Base-by-base conservation (phyloP, 2,113 vertebrate genomes). In the Raphicerus campestris region DNA sequence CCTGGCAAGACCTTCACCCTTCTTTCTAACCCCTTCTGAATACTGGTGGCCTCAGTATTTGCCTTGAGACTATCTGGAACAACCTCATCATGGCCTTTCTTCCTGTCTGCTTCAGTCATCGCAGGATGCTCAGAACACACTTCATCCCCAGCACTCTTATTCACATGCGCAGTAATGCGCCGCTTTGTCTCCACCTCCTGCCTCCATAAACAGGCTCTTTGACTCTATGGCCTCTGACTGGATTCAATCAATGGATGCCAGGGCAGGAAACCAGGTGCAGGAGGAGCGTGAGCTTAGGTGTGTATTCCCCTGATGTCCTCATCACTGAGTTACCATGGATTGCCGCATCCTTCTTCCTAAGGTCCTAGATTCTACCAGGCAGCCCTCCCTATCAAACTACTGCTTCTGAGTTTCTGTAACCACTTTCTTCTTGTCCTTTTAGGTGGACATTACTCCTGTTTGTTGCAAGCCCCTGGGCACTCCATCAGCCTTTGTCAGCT, bases 271-370 rank as follows among this genome's bases (percentile, higher is more conserved):
- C 47, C 35, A 6, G 39, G n/a, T 24, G 14, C 32, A 47, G 78
- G 53, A 39, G 32, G 13, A 53, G 45, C 22, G 13, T 26, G 26
- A 83, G 32, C 16, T 19, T 13, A 6, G 49, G 26, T 6, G 3
- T 30, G 30, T 28, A 13, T 16, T 13, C 26, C n/a, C 28, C 47
- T 10, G 6, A 42, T 3, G 7, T 42, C 15, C 39, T 45, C 47
- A 32, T n/a, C 15, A 42, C 1, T 3, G 11, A 26, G 30, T 26
- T 55, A n/a, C 47, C 30, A 11, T 2, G 8, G 15, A 10, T 2
- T 6, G 32, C 73, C 20, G 2, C 5, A 11, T 45, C 47, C 14
- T 19, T 81, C n/a, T 83, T 75, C 32, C 56, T 10, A 66, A 39
- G 8, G 55, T 30, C 35, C 20, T 7, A 42, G 77, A 26, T 56